These are phyloP conservation scores for Aphaenogaster ashmeadi DNA, from an alignment of 1,140 invertebrate genomes.

Conservation along the genomic window DNA sequence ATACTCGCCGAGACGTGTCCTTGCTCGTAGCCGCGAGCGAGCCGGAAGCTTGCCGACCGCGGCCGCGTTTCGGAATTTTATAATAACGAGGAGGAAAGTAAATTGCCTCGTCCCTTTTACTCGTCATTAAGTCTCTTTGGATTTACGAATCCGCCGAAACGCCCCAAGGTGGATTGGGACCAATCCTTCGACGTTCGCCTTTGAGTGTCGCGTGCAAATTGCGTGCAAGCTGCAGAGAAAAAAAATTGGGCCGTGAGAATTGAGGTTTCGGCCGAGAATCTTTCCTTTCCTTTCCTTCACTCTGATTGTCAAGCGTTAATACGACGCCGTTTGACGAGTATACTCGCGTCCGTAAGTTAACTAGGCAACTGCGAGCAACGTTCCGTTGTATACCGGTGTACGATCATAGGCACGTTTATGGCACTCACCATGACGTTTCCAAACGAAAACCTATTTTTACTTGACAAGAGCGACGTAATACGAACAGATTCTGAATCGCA, in stretches of 20 bases:
- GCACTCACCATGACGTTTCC: background rate
- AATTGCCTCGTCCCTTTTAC: constrained; percentile 44
- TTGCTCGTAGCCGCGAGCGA: background rate
- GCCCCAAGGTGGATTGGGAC: constrained; percentile 8
- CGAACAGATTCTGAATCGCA: background rate
- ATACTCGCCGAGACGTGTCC: background rate
- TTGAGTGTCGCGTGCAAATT: constrained; percentile 51
- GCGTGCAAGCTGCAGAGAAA: constrained; percentile 16
- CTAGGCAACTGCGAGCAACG: constrained; percentile 15
- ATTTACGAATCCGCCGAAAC: background rate
- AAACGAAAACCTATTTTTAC: background rate
- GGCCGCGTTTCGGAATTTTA: constrained; percentile 21
- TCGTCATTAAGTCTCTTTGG: constrained; percentile 26
- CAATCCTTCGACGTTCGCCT: constrained; percentile 19
- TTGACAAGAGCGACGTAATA: background rate
- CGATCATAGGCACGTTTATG: background rate
- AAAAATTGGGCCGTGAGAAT: constrained; percentile 77
- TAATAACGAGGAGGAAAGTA: constrained; percentile 64
- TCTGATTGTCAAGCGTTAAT: constrained; percentile 11
- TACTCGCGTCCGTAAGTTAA: constrained; percentile 7
- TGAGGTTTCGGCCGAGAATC: constrained; percentile 49
- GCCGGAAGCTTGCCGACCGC: constrained; percentile 31
- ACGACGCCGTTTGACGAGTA: background rate
- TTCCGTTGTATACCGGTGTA: background rate
- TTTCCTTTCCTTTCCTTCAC: constrained; percentile 64